Conservation (phyloP, 2,888 invertebrate genomes). For the Calameuta pallipes region DNA sequence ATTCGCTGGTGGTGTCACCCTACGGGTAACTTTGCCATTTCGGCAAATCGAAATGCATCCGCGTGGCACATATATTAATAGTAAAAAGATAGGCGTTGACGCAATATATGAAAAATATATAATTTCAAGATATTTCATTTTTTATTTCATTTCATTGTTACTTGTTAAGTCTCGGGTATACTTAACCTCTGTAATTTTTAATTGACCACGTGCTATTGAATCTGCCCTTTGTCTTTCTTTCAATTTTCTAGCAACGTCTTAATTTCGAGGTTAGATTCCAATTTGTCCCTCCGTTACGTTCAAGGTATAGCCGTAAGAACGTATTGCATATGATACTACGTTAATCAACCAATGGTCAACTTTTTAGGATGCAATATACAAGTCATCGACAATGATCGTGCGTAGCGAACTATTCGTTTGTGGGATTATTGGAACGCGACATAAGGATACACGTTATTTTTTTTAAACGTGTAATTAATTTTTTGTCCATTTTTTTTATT, state of each 20-base stretch:
- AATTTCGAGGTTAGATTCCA: not conserved
- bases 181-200: too few species aligned
- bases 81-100: not conserved
- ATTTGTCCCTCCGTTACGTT: not conserved
- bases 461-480: not conserved
- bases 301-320: not conserved
- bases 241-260: not conserved
- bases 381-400: not conserved
- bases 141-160: too few species aligned
- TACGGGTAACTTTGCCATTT: too few species aligned
- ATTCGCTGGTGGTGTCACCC: too few species aligned
- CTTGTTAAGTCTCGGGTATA: too few species aligned
- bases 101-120: not conserved
- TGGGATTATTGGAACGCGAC: not conserved
- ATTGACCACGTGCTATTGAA: too few species aligned
- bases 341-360: not conserved
- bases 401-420: not conserved
- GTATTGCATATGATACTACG: not conserved
- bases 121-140: not conserved
- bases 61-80: not conserved
- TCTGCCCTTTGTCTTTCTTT: not conserved
- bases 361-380: not conserved
- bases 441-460: not conserved
- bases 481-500: not conserved
- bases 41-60: not conserved